phyloP scores from a whole-genome alignment of 1,140 invertebrate genomes.

The Bombus fervidus region DNA sequence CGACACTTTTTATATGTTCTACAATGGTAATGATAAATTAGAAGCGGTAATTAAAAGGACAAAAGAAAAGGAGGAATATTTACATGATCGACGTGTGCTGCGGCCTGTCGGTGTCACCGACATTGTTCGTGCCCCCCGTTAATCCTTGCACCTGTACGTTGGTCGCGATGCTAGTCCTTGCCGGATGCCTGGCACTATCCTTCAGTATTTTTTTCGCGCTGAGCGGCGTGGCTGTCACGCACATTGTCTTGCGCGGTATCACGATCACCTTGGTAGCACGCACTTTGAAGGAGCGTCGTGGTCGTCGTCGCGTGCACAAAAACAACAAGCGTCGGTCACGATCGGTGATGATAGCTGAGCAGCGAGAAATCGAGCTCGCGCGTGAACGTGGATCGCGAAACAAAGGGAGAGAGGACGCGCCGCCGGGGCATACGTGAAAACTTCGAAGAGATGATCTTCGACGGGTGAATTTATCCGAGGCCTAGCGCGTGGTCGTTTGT shows the following conservation, averaged over 20 bases:
- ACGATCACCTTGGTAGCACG: constrained; percentile 54
- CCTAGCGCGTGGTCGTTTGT: constrained; percentile 26
- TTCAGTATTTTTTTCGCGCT: constrained; percentile 79
- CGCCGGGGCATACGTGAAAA: constrained; percentile 29
- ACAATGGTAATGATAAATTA: neutral
- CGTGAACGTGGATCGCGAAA: constrained; percentile 28
- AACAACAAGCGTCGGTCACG: constrained; percentile 40
- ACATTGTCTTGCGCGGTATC: constrained; percentile 73
- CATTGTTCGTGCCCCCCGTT: constrained; percentile 60
- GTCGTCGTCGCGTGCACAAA: constrained; percentile 33
- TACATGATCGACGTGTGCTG: constrained; percentile 82
- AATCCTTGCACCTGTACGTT: constrained; percentile 73
- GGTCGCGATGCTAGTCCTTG: constrained; percentile 71
- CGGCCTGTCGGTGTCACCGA: constrained; percentile 66
- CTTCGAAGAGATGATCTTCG: constrained; percentile 4
- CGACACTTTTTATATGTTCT: neutral
- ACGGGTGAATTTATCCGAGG: constrained; percentile 38
- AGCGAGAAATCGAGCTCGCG: constrained; percentile 15
- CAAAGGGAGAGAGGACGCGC: neutral
- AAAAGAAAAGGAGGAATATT: constrained; percentile 63
- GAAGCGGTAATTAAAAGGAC: neutral
- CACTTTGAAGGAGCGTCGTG: constrained; percentile 35
- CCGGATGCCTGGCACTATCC: constrained; percentile 70
- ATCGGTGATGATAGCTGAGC: neutral
- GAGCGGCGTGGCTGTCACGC: constrained; percentile 77